These are phyloP conservation scores for Ameiurus melas DNA, from an alignment of 2,113 vertebrate genomes.

Conservation along the genomic window DNA sequence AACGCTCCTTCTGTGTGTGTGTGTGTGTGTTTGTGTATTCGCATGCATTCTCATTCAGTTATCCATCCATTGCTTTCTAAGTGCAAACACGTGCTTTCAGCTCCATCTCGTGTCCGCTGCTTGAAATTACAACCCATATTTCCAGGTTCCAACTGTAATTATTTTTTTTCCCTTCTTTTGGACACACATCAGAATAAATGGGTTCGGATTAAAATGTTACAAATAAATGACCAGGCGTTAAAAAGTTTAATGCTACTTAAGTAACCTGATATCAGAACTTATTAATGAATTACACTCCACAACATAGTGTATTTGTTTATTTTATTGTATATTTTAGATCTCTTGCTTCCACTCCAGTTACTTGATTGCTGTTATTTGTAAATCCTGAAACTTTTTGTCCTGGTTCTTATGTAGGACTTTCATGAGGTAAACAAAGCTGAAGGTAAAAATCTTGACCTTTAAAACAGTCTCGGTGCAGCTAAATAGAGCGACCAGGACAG, in stretches of 20 bases:
- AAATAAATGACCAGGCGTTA: neutral
- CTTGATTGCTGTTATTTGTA: neutral
- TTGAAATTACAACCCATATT: neutral
- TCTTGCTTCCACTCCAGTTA: neutral
- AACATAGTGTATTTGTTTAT: neutral
- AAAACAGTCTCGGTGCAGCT: neutral
- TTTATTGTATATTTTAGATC: neutral
- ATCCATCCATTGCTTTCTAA: too few relatives aligned
- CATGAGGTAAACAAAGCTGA: neutral
- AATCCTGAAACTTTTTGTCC: neutral
- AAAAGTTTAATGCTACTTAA: neutral
- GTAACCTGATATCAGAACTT: neutral
- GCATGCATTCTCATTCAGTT: neutral
- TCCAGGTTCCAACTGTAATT: neutral
- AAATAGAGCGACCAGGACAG: neutral
- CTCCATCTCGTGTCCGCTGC: constrained; percentile 5
- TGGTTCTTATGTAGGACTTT: neutral
- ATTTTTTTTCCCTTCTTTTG: neutral
- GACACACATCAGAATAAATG: neutral
- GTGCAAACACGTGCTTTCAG: neutral
- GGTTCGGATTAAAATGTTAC: neutral
- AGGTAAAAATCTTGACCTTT: neutral
- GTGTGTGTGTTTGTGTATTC: too few relatives aligned
- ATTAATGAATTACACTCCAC: neutral
- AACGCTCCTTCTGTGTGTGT: neutral